Percentiles rank a stretch among this genome's conserved stretches.
Conservation (phyloP, 2,888 invertebrate species). For the Nomada fabriciana region DNA sequence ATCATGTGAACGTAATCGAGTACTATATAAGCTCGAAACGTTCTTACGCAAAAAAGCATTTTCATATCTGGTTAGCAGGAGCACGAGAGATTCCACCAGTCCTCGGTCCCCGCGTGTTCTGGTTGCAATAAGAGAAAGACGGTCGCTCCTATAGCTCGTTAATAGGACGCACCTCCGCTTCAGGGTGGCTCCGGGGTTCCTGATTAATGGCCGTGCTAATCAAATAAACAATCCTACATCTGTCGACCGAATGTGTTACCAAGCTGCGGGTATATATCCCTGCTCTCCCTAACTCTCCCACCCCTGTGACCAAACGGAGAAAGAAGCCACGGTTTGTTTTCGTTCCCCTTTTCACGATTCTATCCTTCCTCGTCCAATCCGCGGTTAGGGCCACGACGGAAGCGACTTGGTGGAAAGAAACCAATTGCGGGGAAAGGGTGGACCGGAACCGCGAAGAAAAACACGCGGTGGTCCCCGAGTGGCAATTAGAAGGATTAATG, state of each 20-base stretch:
- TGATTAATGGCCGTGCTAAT: constrained; percentile 79
- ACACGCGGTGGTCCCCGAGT: constrained; percentile 72
- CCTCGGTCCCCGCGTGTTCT: not conserved
- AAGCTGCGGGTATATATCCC: constrained; percentile 55
- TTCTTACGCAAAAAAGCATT: constrained; percentile 9
- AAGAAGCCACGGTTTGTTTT: constrained; percentile 57
- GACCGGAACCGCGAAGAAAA: constrained; percentile 65
- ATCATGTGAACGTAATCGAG: not conserved
- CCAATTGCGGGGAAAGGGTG: constrained; percentile 20
- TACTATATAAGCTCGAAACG: not conserved
- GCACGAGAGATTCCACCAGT: not conserved
- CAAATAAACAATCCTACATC: constrained; percentile 81
- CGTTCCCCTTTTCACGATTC: constrained; percentile 33
- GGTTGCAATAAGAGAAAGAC: constrained; percentile 45
- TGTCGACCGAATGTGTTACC: constrained; percentile 79
- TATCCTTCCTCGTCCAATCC: constrained; percentile 29
- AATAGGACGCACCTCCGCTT: constrained; percentile 56
- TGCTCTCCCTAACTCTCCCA: constrained; percentile 3
- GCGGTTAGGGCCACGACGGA: constrained; percentile 34
- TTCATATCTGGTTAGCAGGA: constrained; percentile 12
- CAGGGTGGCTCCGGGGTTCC: constrained; percentile 52
- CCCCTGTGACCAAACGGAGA: constrained; percentile 7
- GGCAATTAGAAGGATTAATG: constrained; percentile 82
- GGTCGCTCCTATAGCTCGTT: constrained; percentile 44
- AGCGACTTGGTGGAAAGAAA: constrained; percentile 22